Conservation (phyloP, 1,140 invertebrate species). For the Eupeodes corollae region DNA sequence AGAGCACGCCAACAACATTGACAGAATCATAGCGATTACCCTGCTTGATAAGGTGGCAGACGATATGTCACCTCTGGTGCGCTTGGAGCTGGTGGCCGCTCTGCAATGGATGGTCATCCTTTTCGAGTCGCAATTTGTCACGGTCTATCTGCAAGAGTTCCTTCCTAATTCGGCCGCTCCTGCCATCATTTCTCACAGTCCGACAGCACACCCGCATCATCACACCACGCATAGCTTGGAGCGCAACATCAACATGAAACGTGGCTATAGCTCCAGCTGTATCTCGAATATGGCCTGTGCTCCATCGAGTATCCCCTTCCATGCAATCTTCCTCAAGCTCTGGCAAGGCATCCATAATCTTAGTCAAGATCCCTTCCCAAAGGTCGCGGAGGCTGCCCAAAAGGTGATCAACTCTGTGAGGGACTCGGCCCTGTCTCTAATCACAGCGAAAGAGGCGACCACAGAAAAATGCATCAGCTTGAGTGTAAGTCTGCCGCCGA, state of each 20-base stretch:
- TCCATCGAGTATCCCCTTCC: constrained; percentile 34
- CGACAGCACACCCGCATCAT: not conserved
- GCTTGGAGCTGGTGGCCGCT: constrained; percentile 68
- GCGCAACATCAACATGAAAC: constrained; percentile 24
- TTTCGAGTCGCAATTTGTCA: constrained; percentile 82
- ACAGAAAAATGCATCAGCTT: constrained; percentile 26
- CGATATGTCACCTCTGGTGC: constrained; percentile 81
- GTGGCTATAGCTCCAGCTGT: constrained; percentile 22
- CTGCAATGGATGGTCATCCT: constrained; percentile 83
- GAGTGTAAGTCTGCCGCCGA: constrained; percentile 43
- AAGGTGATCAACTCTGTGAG: constrained; percentile 67
- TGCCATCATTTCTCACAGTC: constrained; percentile 2
- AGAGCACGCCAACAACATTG: constrained; percentile 86
- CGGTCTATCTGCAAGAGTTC: constrained; percentile 48
- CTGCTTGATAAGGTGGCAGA: constrained; percentile 63
- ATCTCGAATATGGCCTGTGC: constrained; percentile 15
- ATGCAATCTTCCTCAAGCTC: constrained; percentile 72
- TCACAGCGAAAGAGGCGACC: constrained; percentile 32
- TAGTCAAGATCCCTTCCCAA: constrained; percentile 73
- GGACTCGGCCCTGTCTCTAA: constrained; percentile 46
- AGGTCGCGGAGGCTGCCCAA: constrained; percentile 61
- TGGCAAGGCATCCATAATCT: constrained; percentile 68
- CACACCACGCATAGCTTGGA: constrained; percentile 29
- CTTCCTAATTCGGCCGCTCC: constrained; percentile 7
- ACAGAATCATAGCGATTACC: constrained; percentile 80